Conservation (phyloP, 1,140 invertebrate species). For the Lepidurus packardi region DNA sequence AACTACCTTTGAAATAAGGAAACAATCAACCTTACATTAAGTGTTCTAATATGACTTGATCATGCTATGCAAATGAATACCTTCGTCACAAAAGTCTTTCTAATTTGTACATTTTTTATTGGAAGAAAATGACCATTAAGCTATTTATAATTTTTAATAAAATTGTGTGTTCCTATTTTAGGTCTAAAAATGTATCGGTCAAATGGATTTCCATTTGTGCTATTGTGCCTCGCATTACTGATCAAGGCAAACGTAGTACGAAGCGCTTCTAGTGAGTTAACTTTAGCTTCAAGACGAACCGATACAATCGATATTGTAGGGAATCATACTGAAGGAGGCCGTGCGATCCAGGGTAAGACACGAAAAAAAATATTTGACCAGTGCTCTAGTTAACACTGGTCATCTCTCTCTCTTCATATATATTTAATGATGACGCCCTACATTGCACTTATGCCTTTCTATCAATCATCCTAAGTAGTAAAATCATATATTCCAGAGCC, state of each 20-base stretch:
- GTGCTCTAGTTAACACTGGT: no score
- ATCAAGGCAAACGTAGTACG: neutral
- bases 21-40: no score
- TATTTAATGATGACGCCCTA: no score
- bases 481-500: neutral
- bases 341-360: neutral
- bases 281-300: neutral
- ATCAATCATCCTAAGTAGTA: no score
- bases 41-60: no score
- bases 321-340: conserved; percentile 12
- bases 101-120: neutral
- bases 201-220: neutral
- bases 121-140: no score
- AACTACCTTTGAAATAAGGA: no score
- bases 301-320: neutral
- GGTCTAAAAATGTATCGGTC: neutral
- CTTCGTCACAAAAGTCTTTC: neutral
- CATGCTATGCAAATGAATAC: no score
- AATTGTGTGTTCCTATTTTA: neutral
- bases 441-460: no score
- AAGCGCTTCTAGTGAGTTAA: neutral
- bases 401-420: no score
- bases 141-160: neutral
- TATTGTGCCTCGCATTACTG: neutral
- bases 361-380: no score